These are phyloP conservation scores for Machimus atricapillus DNA, from an alignment of 2,888 invertebrate species.

Conservation along the genomic window DNA sequence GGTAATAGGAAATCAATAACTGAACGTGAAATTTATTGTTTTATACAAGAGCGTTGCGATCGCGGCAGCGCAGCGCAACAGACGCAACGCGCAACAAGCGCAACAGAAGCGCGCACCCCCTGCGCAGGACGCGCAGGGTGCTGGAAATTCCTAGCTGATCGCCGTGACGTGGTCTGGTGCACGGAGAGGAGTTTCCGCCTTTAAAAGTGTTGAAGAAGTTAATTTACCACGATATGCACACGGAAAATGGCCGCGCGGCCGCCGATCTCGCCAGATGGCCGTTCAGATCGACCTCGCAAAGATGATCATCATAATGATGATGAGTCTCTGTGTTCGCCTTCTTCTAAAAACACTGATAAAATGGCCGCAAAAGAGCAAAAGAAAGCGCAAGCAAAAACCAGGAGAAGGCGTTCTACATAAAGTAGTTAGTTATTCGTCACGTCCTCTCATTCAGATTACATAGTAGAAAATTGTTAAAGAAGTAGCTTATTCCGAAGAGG, in stretches of 20 bases:
- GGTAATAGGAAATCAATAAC: constrained; percentile 37
- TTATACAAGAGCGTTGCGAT: background rate
- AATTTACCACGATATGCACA: constrained; percentile 41
- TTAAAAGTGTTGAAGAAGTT: constrained; percentile 39
- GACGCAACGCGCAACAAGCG: background rate
- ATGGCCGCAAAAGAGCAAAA: constrained; percentile 20
- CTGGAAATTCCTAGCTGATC: constrained; percentile 33
- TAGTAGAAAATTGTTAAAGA: constrained; percentile 38
- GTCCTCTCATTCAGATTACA: constrained; percentile 45
- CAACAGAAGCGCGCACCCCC: constrained; percentile 10
- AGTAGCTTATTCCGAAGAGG: constrained; percentile 37
- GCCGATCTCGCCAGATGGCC: constrained; percentile 13
- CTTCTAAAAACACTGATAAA: constrained; percentile 34
- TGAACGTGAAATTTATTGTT: constrained; percentile 36
- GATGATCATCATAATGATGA: constrained; percentile 43
- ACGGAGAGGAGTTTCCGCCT: constrained; percentile 40
- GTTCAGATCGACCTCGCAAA: constrained; percentile 18
- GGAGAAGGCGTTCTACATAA: constrained; percentile 44
- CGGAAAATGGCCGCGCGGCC: constrained; percentile 36
- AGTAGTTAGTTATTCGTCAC: constrained; percentile 46
- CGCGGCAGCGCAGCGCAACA: background rate
- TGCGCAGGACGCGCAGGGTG: background rate
- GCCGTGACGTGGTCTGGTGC: constrained; percentile 35
- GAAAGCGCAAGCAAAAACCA: background rate
- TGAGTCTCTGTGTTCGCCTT: constrained; percentile 37